Evolutionary conservation across 1,140 invertebrate species (phyloP), one percentile per base, ranked within the genome.

Genomic region (Tetragonula clypearis): DNA sequence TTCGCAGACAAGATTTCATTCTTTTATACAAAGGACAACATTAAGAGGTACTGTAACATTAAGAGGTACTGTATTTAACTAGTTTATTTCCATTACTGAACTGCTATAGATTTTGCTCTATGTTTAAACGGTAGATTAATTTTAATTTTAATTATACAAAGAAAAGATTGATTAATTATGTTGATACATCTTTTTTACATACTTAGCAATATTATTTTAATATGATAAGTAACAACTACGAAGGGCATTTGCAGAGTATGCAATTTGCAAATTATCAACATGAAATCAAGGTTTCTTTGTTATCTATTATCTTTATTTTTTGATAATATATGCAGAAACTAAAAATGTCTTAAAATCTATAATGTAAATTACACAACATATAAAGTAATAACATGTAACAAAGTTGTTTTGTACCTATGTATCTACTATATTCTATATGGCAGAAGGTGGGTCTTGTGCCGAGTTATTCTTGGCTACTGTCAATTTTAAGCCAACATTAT

Each of bases 391-490:
- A 91, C 90, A 88, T 90, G 79, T 90, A 93, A 93, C 89, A 93
- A 76, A 90, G 79, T 79, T 83, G 85, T 79, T 84, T 91, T 89
- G 81, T 89, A 91, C 88, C 86, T 92, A 92, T 49, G 65, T 74
- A 78, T 91, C 90, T 93, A 92, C 73, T 92, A 93, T 49, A 49
- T 49, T 6, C 41, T 49, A 49, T 49, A 49, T 92, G 93, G 93
- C 92, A 92, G 85, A 93, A 88, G 81, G 87, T 91, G 87, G 90
- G 85, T 93, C 90, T 89, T 92, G 91, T 92, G 92, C 91, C 90
- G 92, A 93, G 92, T 92, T 92, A 93, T 92, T 92, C 86, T 89
- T 92, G 90, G 91, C 92, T 91, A 92, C 92, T 92, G 92, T 93
- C 92, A 90, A 90, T 85, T 90, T 89, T 88, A 93, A 92, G 92